Conservation (phyloP, 2,888 invertebrate genomes). For the Lochmaea capreae region DNA sequence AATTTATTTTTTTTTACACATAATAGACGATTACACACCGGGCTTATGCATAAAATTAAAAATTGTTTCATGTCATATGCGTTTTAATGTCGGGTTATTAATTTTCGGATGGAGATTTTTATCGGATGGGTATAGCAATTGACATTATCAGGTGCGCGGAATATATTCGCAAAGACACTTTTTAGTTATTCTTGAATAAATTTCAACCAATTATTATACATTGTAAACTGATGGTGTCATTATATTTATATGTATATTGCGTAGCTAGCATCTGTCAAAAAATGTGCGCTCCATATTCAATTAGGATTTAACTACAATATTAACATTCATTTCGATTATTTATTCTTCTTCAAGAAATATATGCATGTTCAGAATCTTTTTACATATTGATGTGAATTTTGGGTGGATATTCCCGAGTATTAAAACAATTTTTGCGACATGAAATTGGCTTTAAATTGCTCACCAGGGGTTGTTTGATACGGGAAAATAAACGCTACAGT, state of each 20-base stretch:
- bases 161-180: conserved; percentile 30
- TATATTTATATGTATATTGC: background rate
- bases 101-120: conserved; percentile 18
- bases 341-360: no score
- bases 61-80: conserved; percentile 3
- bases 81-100: conserved; percentile 9
- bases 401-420: no score
- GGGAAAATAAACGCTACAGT: no score
- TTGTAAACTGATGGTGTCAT: background rate
- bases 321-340: no score
- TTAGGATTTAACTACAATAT: no score
- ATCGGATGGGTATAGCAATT: conserved; percentile 23
- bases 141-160: conserved; percentile 35
- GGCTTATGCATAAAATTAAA: conserved; percentile 4
- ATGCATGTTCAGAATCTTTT: no score
- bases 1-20: background rate
- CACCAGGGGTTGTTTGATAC: no score
- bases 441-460: no score
- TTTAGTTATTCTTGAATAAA: conserved; percentile 32
- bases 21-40: background rate
- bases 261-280: no score
- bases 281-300: no score
- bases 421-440: no score
- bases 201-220: conserved; percentile 25
- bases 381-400: no score